Base-by-base conservation (phyloP, 2,797 vertebrate genomes). In the Scolopax bukidnonensis region DNA sequence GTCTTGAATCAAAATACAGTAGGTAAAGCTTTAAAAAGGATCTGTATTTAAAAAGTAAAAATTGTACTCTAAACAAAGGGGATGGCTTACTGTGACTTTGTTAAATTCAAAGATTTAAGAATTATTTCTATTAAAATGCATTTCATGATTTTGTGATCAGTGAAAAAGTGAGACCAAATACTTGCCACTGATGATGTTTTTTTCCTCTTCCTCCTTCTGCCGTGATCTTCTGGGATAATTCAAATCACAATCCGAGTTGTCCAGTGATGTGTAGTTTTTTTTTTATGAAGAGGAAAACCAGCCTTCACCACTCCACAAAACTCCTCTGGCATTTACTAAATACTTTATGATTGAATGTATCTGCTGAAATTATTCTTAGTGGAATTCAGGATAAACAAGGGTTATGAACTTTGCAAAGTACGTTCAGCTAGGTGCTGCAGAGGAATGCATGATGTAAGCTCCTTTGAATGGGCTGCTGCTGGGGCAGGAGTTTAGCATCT, bases 401-500 rank as follows among this genome's bases (percentile, higher is more conserved):
- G 51, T 74, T 90, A 40, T 90, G 17, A 28, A 54, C 71, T 84
- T 76, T 57, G 38, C 40, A 59, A 12, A 36, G 25, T 10, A 2
- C 11, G 2, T 65, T 68, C 20, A 69, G 65, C 23, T 30, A 36
- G 65, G 40, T 83, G 5, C 30, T 3, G 2, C 23, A 20, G 20
- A 47, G 68, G 11, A 70, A 10, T 3, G 7, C 0, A 0, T 9
- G 16, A 13, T 53, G 16, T 27, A 27, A 88, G 4, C 20, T 53
- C 40, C 70, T 89, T 45, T 3, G 1, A 16, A 12, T 45, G 8
- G 53, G 40, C 61, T 59, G 1, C 57, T 93, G 78, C 38, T 63
- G 30, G 47, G 69, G n/a, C 2, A 60, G 47, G 17, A 59, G 5
- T 63, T 68, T 65, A 85, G 36, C n/a, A 47, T 51, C 67, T 64